Conservation (phyloP, 1,140 invertebrate genomes). For the Euura saliciscinereae region DNA sequence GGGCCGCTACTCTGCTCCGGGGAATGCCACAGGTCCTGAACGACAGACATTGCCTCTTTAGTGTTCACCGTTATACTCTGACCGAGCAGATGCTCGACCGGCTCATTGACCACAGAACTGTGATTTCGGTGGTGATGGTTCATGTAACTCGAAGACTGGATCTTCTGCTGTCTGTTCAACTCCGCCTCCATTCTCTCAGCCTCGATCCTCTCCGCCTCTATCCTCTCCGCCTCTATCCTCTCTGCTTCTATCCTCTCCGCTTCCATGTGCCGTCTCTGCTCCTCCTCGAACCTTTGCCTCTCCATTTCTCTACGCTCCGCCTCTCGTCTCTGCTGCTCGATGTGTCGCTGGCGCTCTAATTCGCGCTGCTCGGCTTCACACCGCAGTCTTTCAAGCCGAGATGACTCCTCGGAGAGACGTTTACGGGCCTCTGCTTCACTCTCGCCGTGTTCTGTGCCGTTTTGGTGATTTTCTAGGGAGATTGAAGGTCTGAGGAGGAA, state of each 20-base stretch:
- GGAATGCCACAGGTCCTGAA: conserved; percentile 55
- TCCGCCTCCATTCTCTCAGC: conserved; percentile 42
- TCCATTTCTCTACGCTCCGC: conserved; percentile 37
- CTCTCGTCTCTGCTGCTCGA: conserved; percentile 41
- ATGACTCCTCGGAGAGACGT: background rate
- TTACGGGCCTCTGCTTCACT: background rate
- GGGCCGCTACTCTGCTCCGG: conserved; percentile 29
- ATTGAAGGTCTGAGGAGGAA: too few relatives aligned
- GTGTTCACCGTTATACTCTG: conserved; percentile 66
- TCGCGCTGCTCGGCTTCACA: conserved; percentile 37
- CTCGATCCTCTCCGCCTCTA: conserved; percentile 18
- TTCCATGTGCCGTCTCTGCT: background rate
- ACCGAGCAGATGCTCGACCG: conserved; percentile 45
- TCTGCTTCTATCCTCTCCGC: conserved; percentile 28
- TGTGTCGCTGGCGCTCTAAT: conserved; percentile 22
- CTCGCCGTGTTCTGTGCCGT: conserved; percentile 12
- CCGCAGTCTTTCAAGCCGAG: conserved; percentile 33
- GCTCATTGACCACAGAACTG: conserved; percentile 31
- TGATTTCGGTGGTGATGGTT: conserved; percentile 41
- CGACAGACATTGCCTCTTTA: conserved; percentile 61
- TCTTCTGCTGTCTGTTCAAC: conserved; percentile 45
- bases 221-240: background rate
- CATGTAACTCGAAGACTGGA: conserved; percentile 43
- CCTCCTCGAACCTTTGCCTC: conserved; percentile 9
- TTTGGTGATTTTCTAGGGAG: too few relatives aligned